phyloP scores from a whole-genome alignment of 2,888 invertebrate genomes.

The Antheraea yamamai region DNA sequence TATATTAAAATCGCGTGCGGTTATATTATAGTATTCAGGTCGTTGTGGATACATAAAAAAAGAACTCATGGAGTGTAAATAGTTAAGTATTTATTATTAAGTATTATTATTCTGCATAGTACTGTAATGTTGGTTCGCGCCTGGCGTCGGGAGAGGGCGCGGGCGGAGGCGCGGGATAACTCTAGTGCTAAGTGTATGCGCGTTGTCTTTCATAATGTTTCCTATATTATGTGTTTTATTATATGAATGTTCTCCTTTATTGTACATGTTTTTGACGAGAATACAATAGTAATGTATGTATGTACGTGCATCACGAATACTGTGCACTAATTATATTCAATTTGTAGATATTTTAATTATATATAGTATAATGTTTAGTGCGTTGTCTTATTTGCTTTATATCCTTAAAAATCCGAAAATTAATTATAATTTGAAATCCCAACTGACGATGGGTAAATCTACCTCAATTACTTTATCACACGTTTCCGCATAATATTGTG shows the following conservation, averaged over 20 bases:
- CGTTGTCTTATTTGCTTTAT: constrained; percentile 77
- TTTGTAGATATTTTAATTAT: constrained; percentile 82
- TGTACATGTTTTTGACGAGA: constrained; percentile 77
- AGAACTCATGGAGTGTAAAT: constrained; percentile 59
- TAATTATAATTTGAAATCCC: constrained; percentile 74
- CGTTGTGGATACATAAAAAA: background rate
- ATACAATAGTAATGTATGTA: constrained; percentile 59
- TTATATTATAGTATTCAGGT: background rate
- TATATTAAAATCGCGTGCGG: background rate
- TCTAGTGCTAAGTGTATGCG: constrained; percentile 53
- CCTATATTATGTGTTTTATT: constrained; percentile 79
- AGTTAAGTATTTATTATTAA: constrained; percentile 74
- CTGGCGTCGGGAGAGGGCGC: constrained; percentile 38
- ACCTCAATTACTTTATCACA: constrained; percentile 83
- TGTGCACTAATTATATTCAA: constrained; percentile 77
- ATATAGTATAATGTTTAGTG: constrained; percentile 76
- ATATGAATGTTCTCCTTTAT: constrained; percentile 80
- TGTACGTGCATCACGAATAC: constrained; percentile 47
- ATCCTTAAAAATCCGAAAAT: constrained; percentile 54
- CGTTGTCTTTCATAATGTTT: constrained; percentile 74
- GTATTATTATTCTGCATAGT: constrained; percentile 62
- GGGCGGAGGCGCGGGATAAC: constrained; percentile 34
- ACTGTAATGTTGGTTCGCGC: constrained; percentile 77
- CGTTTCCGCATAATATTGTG: constrained; percentile 77
- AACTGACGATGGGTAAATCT: constrained; percentile 69